These are phyloP conservation scores for Budorcas taxicolor DNA, from an alignment of 2,113 vertebrate genomes.

Conservation along the genomic window DNA sequence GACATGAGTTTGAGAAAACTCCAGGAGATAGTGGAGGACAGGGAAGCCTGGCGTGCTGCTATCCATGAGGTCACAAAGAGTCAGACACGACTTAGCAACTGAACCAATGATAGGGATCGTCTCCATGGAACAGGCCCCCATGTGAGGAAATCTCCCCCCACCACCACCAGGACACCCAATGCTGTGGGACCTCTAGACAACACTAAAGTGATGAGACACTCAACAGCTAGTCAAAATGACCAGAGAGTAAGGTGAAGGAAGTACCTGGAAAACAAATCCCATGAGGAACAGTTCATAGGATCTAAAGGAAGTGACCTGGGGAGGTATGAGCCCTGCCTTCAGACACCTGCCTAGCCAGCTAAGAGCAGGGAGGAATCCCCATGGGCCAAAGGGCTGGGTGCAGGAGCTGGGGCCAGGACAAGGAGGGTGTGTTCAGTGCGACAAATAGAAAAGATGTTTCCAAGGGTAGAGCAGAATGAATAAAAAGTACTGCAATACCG, in stretches of 20 bases:
- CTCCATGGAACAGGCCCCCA: rapidly evolving
- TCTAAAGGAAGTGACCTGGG: background rate
- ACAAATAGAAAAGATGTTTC: background rate
- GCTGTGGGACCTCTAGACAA: background rate
- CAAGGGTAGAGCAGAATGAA: background rate
- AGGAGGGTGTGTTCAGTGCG: background rate
- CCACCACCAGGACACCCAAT: background rate
- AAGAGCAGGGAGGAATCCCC: background rate
- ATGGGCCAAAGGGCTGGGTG: background rate
- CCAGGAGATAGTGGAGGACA: background rate
- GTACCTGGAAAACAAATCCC: background rate
- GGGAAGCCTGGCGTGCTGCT: background rate
- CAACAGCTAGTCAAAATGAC: background rate
- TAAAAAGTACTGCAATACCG: background rate
- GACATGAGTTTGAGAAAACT: background rate
- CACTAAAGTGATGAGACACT: background rate
- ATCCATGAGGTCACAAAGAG: background rate
- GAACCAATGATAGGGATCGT: background rate
- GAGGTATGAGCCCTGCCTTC: background rate
- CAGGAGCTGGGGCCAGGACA: background rate
- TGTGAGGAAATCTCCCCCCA: background rate
- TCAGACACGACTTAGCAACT: background rate
- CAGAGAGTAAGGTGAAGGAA: background rate
- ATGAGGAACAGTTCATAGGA: background rate
- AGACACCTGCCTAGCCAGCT: too few species aligned